Evolutionary conservation across 2,888 invertebrate species (phyloP).

Genomic region (Saturnia pavonia): DNA sequence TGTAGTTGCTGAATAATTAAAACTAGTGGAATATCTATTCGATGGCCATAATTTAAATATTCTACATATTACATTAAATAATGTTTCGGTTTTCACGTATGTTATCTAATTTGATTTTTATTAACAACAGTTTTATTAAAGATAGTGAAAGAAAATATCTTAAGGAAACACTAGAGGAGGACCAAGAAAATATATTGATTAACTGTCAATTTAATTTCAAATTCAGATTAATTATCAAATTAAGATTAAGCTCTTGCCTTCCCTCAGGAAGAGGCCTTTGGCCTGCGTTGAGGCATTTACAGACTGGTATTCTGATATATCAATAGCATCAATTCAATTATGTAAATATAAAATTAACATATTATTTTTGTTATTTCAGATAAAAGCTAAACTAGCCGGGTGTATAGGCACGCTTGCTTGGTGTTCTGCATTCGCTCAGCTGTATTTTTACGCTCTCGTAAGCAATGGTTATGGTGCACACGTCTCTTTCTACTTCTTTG

Average conservation of each 20-base stretch:
- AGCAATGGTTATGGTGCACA: constrained; percentile 49
- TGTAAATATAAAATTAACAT: background rate
- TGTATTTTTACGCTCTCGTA: constrained; percentile 40
- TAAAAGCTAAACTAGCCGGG: constrained; percentile 53
- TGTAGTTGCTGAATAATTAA: background rate
- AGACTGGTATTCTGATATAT: background rate
- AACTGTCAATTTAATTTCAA: too few species aligned
- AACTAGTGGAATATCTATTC: background rate
- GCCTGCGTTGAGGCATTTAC: background rate
- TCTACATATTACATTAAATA: background rate
- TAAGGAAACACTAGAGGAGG: background rate
- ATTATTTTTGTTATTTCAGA: constrained; percentile 39
- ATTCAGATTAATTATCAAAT: too few species aligned
- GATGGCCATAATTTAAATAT: background rate
- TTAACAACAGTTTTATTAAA: background rate
- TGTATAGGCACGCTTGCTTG: constrained; percentile 46
- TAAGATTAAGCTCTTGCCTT: too few species aligned
- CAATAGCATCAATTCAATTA: background rate
- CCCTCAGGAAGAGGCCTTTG: background rate
- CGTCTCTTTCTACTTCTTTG: constrained; percentile 56
- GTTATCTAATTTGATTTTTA: background rate
- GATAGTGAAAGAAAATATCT: background rate
- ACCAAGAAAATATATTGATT: too few species aligned
- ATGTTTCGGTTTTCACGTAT: background rate
- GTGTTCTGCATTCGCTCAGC: constrained; percentile 44